phyloP scores from a whole-genome alignment of 2,113 vertebrate genomes.

The Gnathonemus longibarbis region DNA sequence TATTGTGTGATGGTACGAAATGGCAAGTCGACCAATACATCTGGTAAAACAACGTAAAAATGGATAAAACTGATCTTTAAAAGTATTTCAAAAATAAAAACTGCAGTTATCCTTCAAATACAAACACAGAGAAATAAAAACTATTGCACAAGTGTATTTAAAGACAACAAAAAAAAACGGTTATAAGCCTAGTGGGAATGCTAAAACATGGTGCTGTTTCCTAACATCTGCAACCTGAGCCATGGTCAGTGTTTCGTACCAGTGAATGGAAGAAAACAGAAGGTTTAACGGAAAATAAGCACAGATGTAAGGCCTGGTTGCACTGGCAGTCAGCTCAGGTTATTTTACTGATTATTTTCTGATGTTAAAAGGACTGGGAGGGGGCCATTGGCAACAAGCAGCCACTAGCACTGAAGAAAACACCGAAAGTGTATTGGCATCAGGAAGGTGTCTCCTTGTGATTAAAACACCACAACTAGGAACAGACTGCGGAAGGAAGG shows the following conservation, averaged over 20 bases:
- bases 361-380: background rate
- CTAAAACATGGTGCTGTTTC: slow-evolving; percentile 4
- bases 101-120: slow-evolving; percentile 14
- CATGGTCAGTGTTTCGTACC: background rate
- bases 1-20: slow-evolving; percentile 13
- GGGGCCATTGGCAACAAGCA: background rate
- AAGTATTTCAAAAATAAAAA: slow-evolving; percentile 39
- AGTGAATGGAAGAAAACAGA: background rate
- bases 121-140: slow-evolving; percentile 41
- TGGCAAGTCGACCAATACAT: background rate
- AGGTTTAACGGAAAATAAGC: background rate
- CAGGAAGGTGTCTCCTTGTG: slow-evolving; percentile 17
- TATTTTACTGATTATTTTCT: background rate
- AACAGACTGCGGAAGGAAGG: background rate
- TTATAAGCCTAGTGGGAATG: slow-evolving; percentile 6
- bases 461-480: slow-evolving; percentile 37
- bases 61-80: slow-evolving; percentile 35
- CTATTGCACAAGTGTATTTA: slow-evolving; percentile 62
- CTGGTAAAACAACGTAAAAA: slow-evolving; percentile 20
- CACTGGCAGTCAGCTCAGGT: background rate
- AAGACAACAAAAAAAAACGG: slow-evolving; percentile 29
- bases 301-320: background rate
- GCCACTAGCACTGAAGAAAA: background rate
- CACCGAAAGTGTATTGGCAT: background rate
- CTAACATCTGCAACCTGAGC: slow-evolving; percentile 2